These are phyloP conservation scores for Clitarchus hookeri DNA, from an alignment of 2,888 invertebrate genomes.

Conservation along the genomic window DNA sequence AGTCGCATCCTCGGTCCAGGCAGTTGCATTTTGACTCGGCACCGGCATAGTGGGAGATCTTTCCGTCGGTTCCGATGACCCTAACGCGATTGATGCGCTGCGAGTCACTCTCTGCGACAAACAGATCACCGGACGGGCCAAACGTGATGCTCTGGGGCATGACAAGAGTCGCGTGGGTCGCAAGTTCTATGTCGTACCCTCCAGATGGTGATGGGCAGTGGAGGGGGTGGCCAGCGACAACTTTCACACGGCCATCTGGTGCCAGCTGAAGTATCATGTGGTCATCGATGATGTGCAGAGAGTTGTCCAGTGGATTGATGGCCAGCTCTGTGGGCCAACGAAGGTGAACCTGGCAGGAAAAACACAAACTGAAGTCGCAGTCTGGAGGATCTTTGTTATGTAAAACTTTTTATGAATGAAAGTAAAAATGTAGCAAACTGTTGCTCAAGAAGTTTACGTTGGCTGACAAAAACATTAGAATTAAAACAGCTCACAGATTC, in stretches of 20 bases:
- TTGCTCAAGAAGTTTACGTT: too few relatives aligned
- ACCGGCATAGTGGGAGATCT: constrained; percentile 91
- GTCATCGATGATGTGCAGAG: constrained; percentile 93
- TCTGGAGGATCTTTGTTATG: too few relatives aligned
- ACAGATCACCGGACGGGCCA: constrained; percentile 88
- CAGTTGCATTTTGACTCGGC: constrained; percentile 94
- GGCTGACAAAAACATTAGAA: too few relatives aligned
- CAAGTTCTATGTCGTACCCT: constrained; percentile 82
- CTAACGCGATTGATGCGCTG: constrained; percentile 91
- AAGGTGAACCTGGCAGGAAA: constrained; percentile 68
- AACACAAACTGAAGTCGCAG: too few relatives aligned
- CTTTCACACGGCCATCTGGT: constrained; percentile 86
- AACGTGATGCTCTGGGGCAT: constrained; percentile 96
- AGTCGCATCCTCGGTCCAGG: constrained; percentile 86
- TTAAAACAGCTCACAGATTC: too few relatives aligned
- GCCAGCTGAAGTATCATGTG: constrained; percentile 94
- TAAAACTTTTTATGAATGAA: too few relatives aligned
- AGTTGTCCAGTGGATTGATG: constrained; percentile 92
- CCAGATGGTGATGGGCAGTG: constrained; percentile 87
- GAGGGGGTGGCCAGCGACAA: constrained; percentile 90
- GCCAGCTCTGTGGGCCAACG: constrained; percentile 96
- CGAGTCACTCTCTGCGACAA: constrained; percentile 94
- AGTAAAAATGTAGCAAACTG: too few relatives aligned
- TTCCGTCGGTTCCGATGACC: constrained; percentile 90
- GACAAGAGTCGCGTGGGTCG: constrained; percentile 87